Base-by-base conservation (phyloP, 2,888 invertebrate species). In the Oxyscelio sp. region DNA sequence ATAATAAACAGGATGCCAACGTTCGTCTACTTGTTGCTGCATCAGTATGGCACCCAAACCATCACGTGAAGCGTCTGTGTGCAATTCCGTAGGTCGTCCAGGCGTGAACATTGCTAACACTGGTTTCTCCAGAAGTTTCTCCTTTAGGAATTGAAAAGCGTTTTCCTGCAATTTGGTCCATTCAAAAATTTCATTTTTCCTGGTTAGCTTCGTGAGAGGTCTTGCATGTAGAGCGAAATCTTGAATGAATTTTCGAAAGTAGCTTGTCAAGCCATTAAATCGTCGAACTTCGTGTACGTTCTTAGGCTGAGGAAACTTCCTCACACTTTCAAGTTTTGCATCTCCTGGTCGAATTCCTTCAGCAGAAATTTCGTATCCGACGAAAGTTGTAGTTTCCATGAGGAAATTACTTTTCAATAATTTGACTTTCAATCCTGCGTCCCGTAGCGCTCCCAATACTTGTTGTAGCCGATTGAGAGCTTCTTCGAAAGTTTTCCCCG, bases 1-100 rank as follows among this genome's bases (percentile, higher is more conserved):
- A 63, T 92, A 93, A 0, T 89, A 90, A 0, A 94, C 85, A 0
- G 91, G 91, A 22, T 87, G 89, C 45, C 27, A 27, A 34, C 4
- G 34, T 15, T 19, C 50, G 15, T 73, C 61, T 6, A 27, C 43
- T 54, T 63, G 43, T 31, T 22, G 15, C 17, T 74, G 73, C 17
- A 74, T 4, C 6, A 74, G 15, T 8, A 74, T 74, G 4, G 19
- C 73, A 17, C 43, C 63, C 24, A 74, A n/a, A 0, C 68, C 77
- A 15, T 68, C 52, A 0, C 8, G 27, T 5, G 27, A 8, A 0
- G 68, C 77, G 15, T 77, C 59, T n/a, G 68, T 68, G 17, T 77
- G 77, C 0, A 77, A 40, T 52, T 77, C 68, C 1, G 77, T 77
- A 1, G 17, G 21, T 0, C 21, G 17, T 68, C 59, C 68, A 0